Base-by-base conservation (phyloP, 1,140 invertebrate species). In the Doryteuthis pealeii region DNA sequence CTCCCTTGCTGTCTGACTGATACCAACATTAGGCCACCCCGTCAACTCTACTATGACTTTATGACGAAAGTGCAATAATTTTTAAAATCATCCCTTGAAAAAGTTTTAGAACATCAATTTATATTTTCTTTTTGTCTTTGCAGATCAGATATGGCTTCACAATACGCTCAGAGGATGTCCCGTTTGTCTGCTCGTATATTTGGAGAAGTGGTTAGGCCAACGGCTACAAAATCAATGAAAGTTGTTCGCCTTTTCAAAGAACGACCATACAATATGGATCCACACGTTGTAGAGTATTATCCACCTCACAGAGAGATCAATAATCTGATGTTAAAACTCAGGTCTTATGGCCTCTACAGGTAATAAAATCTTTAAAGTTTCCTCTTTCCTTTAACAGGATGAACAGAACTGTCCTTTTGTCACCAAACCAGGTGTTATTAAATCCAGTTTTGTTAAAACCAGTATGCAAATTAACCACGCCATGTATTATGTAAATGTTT, bases 141-240 rank as follows among this genome's bases (percentile, higher is more conserved):
- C 4, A 3, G 4, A 5, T 40, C 35, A 40, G 35, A 15, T 14
- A 62, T 62, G 66, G 66, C 32, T 54, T 78, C 78, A 22, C 75
- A 76, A 77, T 98, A 98, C 87, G 93, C 94, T 0, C 90, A 90
- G 10, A 90, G 94, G 26, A 98, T 98, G 95, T 92, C 93, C 78
- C 91, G 92, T 65, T 89, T 98, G 30, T 94, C 94, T 70, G 94
- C 94, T 80, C 90, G 92, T 80, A 97, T 98, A 79, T 98, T 98
- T 88, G 93, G 93, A 0, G 95, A 98, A 90, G 93, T 96, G 18
- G 90, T 91, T 0, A 90, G 93, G 76, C 91, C 92, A 0, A 95
- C 84, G 35, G 76, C 70, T n/a, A 4, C 49, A 15, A 83, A 76
- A 68, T 83, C 83, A 0, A 82, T 74, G 72, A 84, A 95, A 89